phyloP scores from a whole-genome alignment of 2,888 invertebrate species.

The Zootermopsis nevadensis region DNA sequence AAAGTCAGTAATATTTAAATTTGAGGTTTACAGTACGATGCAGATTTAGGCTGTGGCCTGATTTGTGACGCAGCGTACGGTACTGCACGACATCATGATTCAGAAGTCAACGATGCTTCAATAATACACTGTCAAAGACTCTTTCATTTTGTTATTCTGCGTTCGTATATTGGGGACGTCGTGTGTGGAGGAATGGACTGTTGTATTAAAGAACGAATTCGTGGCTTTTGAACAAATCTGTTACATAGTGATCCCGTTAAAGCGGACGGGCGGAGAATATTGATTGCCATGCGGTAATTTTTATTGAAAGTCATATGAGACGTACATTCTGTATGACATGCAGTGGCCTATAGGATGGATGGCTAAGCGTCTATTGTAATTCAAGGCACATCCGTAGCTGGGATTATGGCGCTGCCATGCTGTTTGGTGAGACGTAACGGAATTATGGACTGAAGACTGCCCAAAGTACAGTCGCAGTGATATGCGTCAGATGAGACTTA shows the following conservation, averaged over 20 bases:
- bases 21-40: no score
- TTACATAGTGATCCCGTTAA: conserved; percentile 26
- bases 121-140: background rate
- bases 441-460: background rate
- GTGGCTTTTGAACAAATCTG: background rate
- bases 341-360: background rate
- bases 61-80: no score
- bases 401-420: background rate
- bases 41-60: no score
- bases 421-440: background rate
- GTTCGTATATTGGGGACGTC: background rate
- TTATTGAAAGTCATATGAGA: conserved; percentile 15
- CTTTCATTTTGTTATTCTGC: background rate
- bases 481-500: background rate
- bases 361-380: background rate
- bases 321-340: background rate
- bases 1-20: no score
- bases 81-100: no score
- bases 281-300: conserved; percentile 24
- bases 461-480: background rate
- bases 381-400: background rate
- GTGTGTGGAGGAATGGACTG: background rate
- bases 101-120: background rate
- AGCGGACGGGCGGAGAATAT: conserved; percentile 18
- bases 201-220: background rate